Evolutionary conservation across 2,113 vertebrate species (phyloP).

Genomic region (Dipodomys stephensi): DNA sequence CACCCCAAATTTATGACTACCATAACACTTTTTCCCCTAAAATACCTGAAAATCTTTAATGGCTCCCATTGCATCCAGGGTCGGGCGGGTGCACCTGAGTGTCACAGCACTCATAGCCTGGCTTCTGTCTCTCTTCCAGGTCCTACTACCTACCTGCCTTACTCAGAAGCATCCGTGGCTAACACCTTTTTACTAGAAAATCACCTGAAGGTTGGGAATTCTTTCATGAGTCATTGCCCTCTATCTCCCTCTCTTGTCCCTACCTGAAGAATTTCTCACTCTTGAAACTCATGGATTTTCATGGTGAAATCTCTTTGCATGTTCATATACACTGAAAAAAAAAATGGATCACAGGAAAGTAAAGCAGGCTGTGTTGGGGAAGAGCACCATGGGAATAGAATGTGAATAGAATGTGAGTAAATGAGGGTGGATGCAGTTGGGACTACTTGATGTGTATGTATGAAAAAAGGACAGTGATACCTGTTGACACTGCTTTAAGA

Average conservation of each 20-base stretch:
- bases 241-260: neutral
- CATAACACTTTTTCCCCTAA: neutral
- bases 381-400: too few species aligned
- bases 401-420: too few species aligned
- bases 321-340: too few species aligned
- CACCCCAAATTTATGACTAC: neutral
- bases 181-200: neutral
- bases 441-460: too few species aligned
- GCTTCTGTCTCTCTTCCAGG: neutral
- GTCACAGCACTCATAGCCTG: neutral
- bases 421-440: too few species aligned
- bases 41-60: neutral
- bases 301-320: too few species aligned
- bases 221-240: neutral
- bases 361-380: too few species aligned
- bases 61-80: neutral
- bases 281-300: neutral
- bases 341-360: too few species aligned
- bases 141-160: rapidly evolving
- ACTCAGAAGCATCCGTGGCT: neutral
- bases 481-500: too few species aligned
- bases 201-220: neutral
- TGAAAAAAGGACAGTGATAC: too few species aligned
- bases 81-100: neutral
- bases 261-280: neutral